Conservation (phyloP, 30 jellyfish, hydroid and myxozoan genomes). For the Calvadosia cruxmelitensis region DNA sequence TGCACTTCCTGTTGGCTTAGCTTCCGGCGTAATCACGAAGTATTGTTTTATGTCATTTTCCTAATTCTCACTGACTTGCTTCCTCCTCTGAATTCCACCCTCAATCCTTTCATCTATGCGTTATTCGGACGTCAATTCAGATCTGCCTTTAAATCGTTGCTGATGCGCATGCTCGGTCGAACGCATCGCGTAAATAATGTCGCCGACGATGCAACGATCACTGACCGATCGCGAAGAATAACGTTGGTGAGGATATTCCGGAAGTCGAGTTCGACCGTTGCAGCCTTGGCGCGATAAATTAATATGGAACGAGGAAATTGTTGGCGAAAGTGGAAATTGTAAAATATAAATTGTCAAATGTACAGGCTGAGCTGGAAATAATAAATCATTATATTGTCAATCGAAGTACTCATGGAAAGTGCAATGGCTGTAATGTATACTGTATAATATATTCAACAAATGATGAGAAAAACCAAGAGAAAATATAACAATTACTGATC, state of each 20-base stretch:
- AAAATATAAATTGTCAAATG: too few species aligned
- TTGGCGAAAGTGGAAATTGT: too few species aligned
- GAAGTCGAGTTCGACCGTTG: not conserved
- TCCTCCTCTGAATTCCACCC: constrained; percentile 61
- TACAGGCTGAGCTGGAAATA: too few species aligned
- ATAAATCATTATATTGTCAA: too few species aligned
- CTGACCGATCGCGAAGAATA: constrained; percentile 5
- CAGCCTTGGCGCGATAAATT: not conserved
- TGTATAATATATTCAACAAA: too few species aligned
- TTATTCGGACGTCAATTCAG: constrained; percentile 71
- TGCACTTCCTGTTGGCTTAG: constrained; percentile 24
- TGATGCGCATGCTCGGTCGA: constrained; percentile 21
- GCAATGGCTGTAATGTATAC: not conserved
- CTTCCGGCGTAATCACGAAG: constrained; percentile 10
- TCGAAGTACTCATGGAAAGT: not conserved
- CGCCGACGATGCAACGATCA: constrained; percentile 23
- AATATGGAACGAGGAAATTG: too few species aligned
- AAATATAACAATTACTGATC: too few species aligned
- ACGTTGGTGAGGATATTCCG: not conserved
- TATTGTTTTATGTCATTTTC: constrained; percentile 22
- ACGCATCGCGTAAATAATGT: constrained; percentile 21
- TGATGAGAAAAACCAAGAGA: not conserved
- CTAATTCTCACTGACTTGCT: constrained; percentile 55
- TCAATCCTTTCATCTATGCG: constrained; percentile 83
- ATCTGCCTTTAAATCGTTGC: constrained; percentile 51